A percentile compares a stretch with the other conserved stretches of the same genome.
phyloP scores from a whole-genome alignment of 2,797 vertebrate species.

The Scyliorhinus canicula region DNA sequence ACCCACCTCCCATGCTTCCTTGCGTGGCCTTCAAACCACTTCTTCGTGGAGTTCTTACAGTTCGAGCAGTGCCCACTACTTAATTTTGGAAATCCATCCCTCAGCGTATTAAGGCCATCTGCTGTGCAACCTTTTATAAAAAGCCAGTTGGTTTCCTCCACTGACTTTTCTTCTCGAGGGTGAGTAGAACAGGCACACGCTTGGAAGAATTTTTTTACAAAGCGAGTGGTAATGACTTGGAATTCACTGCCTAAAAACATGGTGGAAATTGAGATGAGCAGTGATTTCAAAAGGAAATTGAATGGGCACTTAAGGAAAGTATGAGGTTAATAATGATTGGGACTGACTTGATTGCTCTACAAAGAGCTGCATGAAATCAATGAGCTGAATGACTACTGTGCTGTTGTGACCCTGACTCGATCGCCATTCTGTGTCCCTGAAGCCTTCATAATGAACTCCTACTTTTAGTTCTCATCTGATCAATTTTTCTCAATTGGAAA shows the following conservation, averaged over 20 bases:
- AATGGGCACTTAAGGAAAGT: not conserved
- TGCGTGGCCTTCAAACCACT: no score
- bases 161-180: no score
- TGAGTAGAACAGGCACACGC: no score
- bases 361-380: no score
- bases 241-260: not conserved
- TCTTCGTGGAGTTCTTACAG: no score
- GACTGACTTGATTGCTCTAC: not conserved
- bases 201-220: not conserved
- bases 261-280: not conserved
- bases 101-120: no score
- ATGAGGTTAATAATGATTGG: not conserved
- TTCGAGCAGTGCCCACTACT: no score
- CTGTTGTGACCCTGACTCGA: not conserved
- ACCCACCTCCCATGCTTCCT: no score
- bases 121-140: no score
- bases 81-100: no score
- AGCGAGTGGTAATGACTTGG: not conserved
- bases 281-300: not conserved
- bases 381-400: not conserved
- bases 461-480: not conserved
- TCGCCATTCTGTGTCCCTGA: not conserved
- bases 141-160: no score
- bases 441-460: not conserved
- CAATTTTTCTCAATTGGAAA: not conserved